These are phyloP conservation scores for Uloborus diversus DNA, from an alignment of 1,140 invertebrate genomes.

Conservation along the genomic window DNA sequence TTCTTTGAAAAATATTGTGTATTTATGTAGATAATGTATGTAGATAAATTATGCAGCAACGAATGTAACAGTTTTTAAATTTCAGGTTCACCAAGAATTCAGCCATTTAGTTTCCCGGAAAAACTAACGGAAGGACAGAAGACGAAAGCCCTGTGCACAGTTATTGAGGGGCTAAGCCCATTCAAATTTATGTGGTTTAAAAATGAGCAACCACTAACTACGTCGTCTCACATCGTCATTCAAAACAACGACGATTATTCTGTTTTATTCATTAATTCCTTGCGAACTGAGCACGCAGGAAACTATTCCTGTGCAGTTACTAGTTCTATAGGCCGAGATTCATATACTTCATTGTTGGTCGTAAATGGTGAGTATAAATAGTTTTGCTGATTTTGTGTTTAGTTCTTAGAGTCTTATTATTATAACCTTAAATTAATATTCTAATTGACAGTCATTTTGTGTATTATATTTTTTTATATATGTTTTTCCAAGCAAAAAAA, in stretches of 20 bases:
- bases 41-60: no score
- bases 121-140: constrained; percentile 44
- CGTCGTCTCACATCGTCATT: neutral
- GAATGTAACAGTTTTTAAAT: neutral
- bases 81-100: constrained; percentile 47
- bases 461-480: no score
- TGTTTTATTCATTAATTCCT: constrained; percentile 6
- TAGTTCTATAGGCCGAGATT: constrained; percentile 69
- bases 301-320: constrained; percentile 69
- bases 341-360: constrained; percentile 23
- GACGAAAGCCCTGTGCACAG: constrained; percentile 43
- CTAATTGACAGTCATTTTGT: no score
- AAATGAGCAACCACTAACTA: neutral
- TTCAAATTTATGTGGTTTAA: constrained; percentile 56
- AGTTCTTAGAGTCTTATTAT: no score
- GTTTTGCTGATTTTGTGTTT: no score
- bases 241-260: constrained; percentile 35
- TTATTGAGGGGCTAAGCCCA: constrained; percentile 43
- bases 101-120: constrained; percentile 41
- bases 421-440: no score
- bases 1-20: no score
- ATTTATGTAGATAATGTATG: no score
- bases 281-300: constrained; percentile 46
- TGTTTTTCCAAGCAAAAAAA: no score
- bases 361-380: constrained; percentile 47